Conservation (phyloP, 2,113 vertebrate genomes). For the Alosa alosa region DNA sequence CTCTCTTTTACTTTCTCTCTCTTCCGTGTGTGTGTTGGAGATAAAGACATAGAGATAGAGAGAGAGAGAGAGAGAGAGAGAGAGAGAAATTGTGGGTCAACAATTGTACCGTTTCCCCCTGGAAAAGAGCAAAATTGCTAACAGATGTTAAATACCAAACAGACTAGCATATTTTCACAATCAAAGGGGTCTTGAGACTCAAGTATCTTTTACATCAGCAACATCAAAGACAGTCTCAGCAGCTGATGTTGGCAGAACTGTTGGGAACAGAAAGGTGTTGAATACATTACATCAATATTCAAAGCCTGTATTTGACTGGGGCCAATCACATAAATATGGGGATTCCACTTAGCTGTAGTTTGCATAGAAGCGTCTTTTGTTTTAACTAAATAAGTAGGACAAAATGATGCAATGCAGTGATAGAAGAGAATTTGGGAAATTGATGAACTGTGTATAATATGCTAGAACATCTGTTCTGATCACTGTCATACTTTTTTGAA, state of each 20-base stretch:
- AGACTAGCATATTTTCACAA: constrained; percentile 61
- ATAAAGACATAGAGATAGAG: neutral
- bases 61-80: neutral
- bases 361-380: neutral
- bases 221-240: constrained; percentile 61
- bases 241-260: constrained; percentile 65
- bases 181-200: constrained; percentile 63
- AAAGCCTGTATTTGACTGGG: constrained; percentile 44
- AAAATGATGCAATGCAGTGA: neutral
- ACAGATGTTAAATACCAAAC: constrained; percentile 61
- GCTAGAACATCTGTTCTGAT: neutral
- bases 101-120: constrained; percentile 35
- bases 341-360: constrained; percentile 29
- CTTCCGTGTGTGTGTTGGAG: neutral
- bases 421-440: neutral
- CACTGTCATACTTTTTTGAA: neutral
- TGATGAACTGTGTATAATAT: neutral
- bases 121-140: constrained; percentile 50
- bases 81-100: constrained; percentile 41
- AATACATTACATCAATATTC: constrained; percentile 63
- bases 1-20: too few species aligned
- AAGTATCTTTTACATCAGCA: constrained; percentile 57
- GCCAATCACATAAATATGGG: constrained; percentile 47
- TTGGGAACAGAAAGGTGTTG: constrained; percentile 48
- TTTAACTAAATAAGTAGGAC: neutral